These are phyloP conservation scores for Drosophila hamatofila DNA, from an alignment of 2,888 invertebrate genomes.

Conservation along the genomic window DNA sequence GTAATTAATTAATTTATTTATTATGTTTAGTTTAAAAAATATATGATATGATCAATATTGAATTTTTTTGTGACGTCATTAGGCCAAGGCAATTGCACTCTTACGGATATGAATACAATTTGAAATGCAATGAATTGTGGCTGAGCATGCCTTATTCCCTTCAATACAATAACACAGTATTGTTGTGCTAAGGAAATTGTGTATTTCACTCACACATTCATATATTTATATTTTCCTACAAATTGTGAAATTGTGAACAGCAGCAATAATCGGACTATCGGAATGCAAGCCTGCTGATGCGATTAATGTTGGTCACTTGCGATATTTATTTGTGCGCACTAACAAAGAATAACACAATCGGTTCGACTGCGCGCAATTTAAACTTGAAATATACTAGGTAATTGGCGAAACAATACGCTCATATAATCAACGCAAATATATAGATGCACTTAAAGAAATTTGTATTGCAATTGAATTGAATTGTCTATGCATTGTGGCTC, in stretches of 20 bases:
- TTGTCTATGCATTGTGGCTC: neutral
- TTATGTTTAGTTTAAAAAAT: too few species aligned
- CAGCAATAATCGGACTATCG: neutral
- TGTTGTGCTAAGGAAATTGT: neutral
- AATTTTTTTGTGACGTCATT: neutral
- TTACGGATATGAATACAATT: neutral
- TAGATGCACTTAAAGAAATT: neutral
- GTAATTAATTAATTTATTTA: too few species aligned
- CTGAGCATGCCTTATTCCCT: too few species aligned
- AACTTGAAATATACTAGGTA: neutral
- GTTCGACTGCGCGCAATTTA: constrained; percentile 4
- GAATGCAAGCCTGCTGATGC: neutral
- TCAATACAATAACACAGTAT: neutral
- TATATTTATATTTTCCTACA: neutral
- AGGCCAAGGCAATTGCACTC: neutral
- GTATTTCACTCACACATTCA: neutral
- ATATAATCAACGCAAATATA: neutral
- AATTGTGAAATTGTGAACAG: neutral
- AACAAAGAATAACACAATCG: neutral
- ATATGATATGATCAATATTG: too few species aligned
- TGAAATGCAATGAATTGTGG: neutral
- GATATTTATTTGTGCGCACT: neutral
- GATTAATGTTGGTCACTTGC: neutral
- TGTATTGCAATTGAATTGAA: neutral
- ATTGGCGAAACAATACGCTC: neutral